Evolutionary conservation across 2,888 invertebrate genomes (phyloP).

Genomic region (Lottia scabra): DNA sequence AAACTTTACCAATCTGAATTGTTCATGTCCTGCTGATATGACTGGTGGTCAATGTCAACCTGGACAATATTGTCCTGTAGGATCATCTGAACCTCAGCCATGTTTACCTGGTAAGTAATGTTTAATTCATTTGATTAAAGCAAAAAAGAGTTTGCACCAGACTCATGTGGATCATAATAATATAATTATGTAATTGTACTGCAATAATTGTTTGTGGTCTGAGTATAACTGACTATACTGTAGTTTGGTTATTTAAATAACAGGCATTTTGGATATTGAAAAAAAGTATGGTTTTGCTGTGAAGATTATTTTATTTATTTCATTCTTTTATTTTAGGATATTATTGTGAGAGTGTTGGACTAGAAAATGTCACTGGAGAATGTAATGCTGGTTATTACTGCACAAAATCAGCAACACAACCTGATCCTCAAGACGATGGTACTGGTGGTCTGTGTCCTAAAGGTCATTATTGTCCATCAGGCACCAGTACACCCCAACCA

Average conservation of each 20-base stretch:
- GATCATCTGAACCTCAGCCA: conserved; percentile 53
- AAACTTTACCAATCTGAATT: conserved; percentile 43
- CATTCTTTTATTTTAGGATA: conserved; percentile 41
- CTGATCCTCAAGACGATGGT: conserved; percentile 55
- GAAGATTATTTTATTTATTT: no score
- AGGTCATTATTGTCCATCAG: conserved; percentile 62
- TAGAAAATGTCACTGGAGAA: conserved; percentile 52
- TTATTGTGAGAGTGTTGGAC: conserved; percentile 54
- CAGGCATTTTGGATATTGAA: no score
- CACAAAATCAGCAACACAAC: conserved; percentile 45
- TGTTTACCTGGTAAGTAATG: conserved; percentile 55
- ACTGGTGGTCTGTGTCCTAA: conserved; percentile 60
- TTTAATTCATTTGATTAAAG: background rate
- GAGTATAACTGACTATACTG: no score
- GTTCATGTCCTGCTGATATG: conserved; percentile 51
- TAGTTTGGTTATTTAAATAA: no score
- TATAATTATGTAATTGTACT: no score
- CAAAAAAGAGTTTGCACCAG: no score
- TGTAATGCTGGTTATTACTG: conserved; percentile 64
- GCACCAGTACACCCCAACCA: conserved; percentile 45
- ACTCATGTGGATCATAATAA: no score
- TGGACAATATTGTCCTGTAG: conserved; percentile 62
- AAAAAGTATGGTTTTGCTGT: no score
- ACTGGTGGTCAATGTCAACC: conserved; percentile 63
- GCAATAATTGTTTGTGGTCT: no score